Percentiles rank a stretch among this genome's conserved stretches.
phyloP scores from a whole-genome alignment of 2,888 invertebrate species.

The Cryptophagus acutangulus region DNA sequence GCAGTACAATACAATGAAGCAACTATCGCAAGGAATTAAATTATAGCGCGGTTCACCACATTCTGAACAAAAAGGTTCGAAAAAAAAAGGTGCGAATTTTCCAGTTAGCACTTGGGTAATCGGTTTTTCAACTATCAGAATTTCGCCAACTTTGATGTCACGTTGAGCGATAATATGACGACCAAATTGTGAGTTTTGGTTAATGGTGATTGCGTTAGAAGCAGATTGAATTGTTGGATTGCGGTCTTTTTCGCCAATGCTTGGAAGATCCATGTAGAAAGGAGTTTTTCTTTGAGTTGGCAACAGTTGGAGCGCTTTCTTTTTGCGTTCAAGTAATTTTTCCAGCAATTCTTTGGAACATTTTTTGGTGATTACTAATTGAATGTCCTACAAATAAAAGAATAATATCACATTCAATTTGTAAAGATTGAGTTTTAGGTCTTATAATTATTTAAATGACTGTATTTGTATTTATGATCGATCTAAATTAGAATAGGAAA shows the following conservation, averaged over 20 bases:
- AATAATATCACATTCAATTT: too few species aligned
- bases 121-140: slow-evolving; percentile 71
- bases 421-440: too few species aligned
- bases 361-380: slow-evolving; percentile 55
- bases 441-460: too few species aligned
- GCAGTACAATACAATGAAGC: slow-evolving; percentile 64
- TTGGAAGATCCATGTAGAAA: slow-evolving; percentile 26
- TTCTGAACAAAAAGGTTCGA: slow-evolving; percentile 60
- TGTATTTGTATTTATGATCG: too few species aligned
- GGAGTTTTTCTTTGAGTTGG: slow-evolving; percentile 13
- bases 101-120: slow-evolving; percentile 59
- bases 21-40: slow-evolving; percentile 60
- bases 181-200: slow-evolving; percentile 57
- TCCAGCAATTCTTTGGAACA: too few species aligned
- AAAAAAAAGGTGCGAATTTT: too few species aligned
- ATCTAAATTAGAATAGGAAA: too few species aligned
- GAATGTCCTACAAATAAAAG: slow-evolving; percentile 54
- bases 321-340: slow-evolving; percentile 49
- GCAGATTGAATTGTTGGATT: slow-evolving; percentile 50
- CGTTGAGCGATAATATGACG: slow-evolving; percentile 65
- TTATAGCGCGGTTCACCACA: slow-evolving; percentile 59
- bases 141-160: slow-evolving; percentile 67
- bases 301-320: slow-evolving; percentile 30
- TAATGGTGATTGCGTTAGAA: slow-evolving; percentile 58
- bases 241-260: slow-evolving; percentile 21